Conservation (phyloP, 2,113 vertebrate species). For the Falco punctatus region DNA sequence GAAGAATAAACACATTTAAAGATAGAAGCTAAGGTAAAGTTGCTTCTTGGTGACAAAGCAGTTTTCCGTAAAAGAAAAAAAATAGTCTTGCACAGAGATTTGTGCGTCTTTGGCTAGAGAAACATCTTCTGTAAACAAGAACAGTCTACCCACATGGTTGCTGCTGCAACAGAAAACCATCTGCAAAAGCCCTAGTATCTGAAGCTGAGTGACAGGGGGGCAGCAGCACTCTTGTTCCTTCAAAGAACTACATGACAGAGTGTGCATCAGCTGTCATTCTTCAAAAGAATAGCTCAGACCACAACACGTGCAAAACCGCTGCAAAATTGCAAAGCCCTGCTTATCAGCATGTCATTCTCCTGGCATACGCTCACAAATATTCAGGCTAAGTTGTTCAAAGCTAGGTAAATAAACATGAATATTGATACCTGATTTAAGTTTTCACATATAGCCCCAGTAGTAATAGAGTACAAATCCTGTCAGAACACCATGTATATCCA, state of each 20-base stretch:
- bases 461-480: not conserved
- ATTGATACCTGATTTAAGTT: not conserved
- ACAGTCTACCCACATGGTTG: not conserved
- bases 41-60: not conserved
- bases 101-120: not conserved
- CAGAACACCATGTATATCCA: not conserved
- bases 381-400: not conserved
- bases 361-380: not conserved
- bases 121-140: not conserved
- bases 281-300: not conserved
- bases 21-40: not conserved
- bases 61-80: not conserved
- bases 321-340: not conserved
- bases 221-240: not conserved
- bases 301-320: not conserved
- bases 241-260: not conserved
- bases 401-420: not conserved
- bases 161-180: not conserved
- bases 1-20: not conserved
- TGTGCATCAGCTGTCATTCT: not conserved
- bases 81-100: accelerated
- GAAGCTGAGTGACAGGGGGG: not conserved
- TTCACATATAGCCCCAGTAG: not conserved
- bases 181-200: not conserved
- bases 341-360: not conserved